A percentile compares a stretch with the other conserved stretches of the same genome.
Evolutionary conservation across 1,140 invertebrate species (phyloP).

Genomic region (Doryteuthis pealeii): DNA sequence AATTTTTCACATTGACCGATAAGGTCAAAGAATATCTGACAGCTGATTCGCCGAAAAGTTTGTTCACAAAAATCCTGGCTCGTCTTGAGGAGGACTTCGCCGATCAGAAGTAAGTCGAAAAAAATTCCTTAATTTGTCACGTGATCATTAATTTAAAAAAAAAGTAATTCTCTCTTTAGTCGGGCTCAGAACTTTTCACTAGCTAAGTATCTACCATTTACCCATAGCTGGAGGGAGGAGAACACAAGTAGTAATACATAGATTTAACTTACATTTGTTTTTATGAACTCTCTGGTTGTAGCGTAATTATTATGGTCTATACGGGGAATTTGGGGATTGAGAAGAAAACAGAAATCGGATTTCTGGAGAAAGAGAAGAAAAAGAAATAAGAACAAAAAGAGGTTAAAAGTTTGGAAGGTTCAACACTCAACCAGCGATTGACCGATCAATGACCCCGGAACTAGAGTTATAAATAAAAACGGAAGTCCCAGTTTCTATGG

Average conservation of each 20-base stretch:
- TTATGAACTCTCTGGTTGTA: background rate
- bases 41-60: conserved; percentile 30
- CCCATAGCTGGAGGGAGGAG: background rate
- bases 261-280: too few relatives aligned
- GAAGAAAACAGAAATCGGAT: too few relatives aligned
- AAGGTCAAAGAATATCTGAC: conserved; percentile 40
- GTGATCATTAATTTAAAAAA: too few relatives aligned
- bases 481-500: too few relatives aligned
- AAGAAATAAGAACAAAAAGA: too few relatives aligned
- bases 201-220: background rate
- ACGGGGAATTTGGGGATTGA: too few relatives aligned
- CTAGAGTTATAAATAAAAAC: too few relatives aligned
- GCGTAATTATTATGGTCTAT: background rate
- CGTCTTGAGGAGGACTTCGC: conserved; percentile 41
- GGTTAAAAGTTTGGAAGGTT: too few relatives aligned
- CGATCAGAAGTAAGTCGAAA: background rate
- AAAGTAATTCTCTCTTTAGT: background rate
- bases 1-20: conserved; percentile 34
- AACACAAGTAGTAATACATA: background rate
- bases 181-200: background rate
- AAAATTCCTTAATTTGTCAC: too few relatives aligned
- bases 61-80: conserved; percentile 43
- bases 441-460: too few relatives aligned
- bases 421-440: too few relatives aligned
- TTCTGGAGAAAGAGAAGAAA: too few relatives aligned